A percentile compares a stretch with the other conserved stretches of the same genome.
These are phyloP conservation scores for Cladorhizidae sp. DNA, from an alignment of 37 sponge, comb jelly and placozoan genomes.

Conservation along the genomic window DNA sequence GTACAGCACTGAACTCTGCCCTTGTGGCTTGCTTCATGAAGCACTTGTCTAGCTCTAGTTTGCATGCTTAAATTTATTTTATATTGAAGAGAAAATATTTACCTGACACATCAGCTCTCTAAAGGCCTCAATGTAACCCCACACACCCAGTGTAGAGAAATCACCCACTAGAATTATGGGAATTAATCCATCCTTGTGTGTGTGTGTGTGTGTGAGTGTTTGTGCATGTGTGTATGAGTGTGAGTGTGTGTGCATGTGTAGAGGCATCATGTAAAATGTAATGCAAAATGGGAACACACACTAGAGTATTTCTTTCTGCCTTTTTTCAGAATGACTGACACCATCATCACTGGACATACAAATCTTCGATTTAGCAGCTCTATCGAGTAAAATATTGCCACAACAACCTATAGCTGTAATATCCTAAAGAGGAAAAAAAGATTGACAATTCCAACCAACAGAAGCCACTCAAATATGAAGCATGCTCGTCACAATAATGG, in stretches of 20 bases:
- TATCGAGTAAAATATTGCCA: conserved; percentile 82
- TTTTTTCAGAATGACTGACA: conserved; percentile 36
- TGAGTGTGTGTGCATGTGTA: neutral
- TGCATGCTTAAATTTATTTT: too few species aligned
- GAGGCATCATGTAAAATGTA: neutral
- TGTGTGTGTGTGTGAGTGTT: too few species aligned
- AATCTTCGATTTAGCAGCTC: conserved; percentile 63
- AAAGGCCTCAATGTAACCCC: conserved; percentile 90
- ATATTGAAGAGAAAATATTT: too few species aligned
- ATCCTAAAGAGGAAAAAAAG: conserved; percentile 56
- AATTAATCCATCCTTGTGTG: conserved; percentile 42
- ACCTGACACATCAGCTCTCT: conserved; percentile 79
- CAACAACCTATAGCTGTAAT: conserved; percentile 39
- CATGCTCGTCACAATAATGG: too few species aligned
- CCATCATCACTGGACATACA: conserved; percentile 23
- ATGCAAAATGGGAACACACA: conserved; percentile 27
- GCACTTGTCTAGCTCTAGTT: too few species aligned
- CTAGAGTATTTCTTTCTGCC: conserved; percentile 44
- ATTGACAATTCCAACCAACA: too few species aligned
- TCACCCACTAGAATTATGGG: conserved; percentile 82
- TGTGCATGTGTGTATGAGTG: too few species aligned
- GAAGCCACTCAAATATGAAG: too few species aligned
- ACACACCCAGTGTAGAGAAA: conserved; percentile 57
- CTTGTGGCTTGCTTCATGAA: too few species aligned
- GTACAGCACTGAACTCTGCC: too few species aligned